These are phyloP conservation scores for Rhinichthys osculus DNA, from an alignment of 2,797 vertebrate species.

Conservation along the genomic window DNA sequence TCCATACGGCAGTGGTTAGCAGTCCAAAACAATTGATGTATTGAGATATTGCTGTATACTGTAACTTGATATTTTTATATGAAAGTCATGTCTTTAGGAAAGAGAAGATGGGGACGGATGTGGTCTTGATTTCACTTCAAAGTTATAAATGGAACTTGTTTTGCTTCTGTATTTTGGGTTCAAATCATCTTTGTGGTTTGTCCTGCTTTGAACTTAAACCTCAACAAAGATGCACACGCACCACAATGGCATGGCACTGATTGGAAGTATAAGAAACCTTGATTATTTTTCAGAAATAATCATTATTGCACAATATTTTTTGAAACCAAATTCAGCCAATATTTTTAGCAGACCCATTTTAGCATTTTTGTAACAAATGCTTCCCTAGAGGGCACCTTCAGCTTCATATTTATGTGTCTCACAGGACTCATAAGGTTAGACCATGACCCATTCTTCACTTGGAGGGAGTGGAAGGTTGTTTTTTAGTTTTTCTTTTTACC, in stretches of 20 bases:
- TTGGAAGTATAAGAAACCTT: not conserved
- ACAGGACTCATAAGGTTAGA: slow-evolving; percentile 22
- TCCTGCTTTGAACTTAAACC: not conserved
- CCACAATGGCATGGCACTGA: not conserved
- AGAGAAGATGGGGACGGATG: not conserved
- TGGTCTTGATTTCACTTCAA: slow-evolving; percentile 23
- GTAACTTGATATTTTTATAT: slow-evolving; percentile 22
- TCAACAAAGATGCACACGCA: slow-evolving; percentile 11
- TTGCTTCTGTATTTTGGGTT: slow-evolving; percentile 17
- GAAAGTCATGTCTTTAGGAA: slow-evolving; percentile 15
- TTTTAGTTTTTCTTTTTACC: slow-evolving; percentile 44
- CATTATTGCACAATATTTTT: not conserved
- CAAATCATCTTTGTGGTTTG: slow-evolving; percentile 1
- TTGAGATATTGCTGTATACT: slow-evolving; percentile 26
- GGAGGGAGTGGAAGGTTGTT: slow-evolving; percentile 19
- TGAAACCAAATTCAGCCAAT: not conserved
- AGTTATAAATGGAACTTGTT: slow-evolving; percentile 13
- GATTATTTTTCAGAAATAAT: not conserved
- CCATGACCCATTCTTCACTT: slow-evolving; percentile 40
- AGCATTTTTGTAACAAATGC: slow-evolving; percentile 22
- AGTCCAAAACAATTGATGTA: slow-evolving; percentile 6
- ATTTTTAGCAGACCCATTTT: slow-evolving; percentile 14
- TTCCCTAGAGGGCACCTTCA: slow-evolving; percentile 13
- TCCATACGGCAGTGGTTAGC: slow-evolving; percentile 15
- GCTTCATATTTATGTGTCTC: slow-evolving; percentile 36